Evolutionary conservation across 2,113 vertebrate species (phyloP).

Genomic region (Callorhinus ursinus): DNA sequence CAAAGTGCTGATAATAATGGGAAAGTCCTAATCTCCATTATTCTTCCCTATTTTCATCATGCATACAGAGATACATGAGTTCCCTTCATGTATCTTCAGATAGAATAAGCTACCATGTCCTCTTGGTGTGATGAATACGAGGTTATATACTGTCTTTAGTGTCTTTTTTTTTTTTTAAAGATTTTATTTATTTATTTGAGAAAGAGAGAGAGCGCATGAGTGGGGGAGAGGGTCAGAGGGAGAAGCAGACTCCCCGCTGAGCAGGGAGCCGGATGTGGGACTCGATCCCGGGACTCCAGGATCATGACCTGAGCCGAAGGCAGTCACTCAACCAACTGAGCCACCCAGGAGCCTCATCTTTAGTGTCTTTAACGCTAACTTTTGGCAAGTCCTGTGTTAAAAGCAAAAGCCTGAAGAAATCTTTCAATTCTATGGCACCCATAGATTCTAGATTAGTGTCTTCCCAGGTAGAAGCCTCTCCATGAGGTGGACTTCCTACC

Average conservation of each 20-base stretch:
- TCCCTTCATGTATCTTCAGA: not conserved
- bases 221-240: no score
- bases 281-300: no score
- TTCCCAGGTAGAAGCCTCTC: not conserved
- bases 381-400: not conserved
- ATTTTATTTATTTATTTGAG: no score
- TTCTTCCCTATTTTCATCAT: not conserved
- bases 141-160: not conserved
- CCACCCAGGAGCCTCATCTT: no score
- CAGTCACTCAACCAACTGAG: no score
- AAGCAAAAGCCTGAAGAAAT: not conserved
- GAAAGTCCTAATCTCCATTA: not conserved
- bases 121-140: not conserved
- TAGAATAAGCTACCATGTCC: not conserved
- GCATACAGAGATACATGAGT: not conserved
- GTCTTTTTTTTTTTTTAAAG: no score
- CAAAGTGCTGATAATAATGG: not conserved
- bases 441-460: not conserved
- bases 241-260: no score
- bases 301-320: no score
- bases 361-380: no score
- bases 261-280: no score
- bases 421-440: not conserved
- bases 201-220: no score
- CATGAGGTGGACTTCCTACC: not conserved